Percentiles rank a stretch among this genome's conserved stretches.
Conservation (phyloP, 1,140 invertebrate species). For the Drosophila simulans region DNA sequence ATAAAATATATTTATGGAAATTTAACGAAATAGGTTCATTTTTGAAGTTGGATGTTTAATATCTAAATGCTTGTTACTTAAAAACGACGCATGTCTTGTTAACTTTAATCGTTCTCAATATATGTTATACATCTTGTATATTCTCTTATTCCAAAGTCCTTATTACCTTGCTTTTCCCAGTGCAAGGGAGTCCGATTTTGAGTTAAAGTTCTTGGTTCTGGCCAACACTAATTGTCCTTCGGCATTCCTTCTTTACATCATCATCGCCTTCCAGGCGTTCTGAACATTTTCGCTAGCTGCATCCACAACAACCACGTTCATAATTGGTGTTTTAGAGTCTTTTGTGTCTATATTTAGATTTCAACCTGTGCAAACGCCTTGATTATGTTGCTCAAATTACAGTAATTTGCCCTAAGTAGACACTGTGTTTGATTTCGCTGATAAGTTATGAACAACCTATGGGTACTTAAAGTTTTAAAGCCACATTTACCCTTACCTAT, state of each 20-base stretch:
- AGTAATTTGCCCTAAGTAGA: constrained; percentile 76
- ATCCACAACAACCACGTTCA: constrained; percentile 56
- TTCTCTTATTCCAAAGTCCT: neutral
- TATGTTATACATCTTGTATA: neutral
- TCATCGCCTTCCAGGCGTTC: constrained; percentile 52
- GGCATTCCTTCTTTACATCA: constrained; percentile 75
- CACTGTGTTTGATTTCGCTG: constrained; percentile 41
- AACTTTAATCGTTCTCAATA: too few relatives aligned
- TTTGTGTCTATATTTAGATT: constrained; percentile 79
- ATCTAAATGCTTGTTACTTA: too few relatives aligned
- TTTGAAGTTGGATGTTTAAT: too few relatives aligned
- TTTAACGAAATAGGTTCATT: too few relatives aligned
- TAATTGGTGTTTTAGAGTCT: constrained; percentile 78
- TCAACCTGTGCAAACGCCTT: constrained; percentile 60
- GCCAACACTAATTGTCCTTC: constrained; percentile 76
- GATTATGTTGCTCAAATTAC: constrained; percentile 77
- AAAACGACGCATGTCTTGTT: too few relatives aligned
- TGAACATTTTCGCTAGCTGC: constrained; percentile 46
- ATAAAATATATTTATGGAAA: too few relatives aligned
- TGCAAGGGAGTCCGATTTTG: constrained; percentile 2
- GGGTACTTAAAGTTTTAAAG: constrained; percentile 2
- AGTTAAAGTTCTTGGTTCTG: constrained; percentile 51
- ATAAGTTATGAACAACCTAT: constrained; percentile 33
- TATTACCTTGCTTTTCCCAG: constrained; percentile 1
- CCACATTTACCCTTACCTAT: constrained; percentile 22